Base-by-base conservation (phyloP, 1,140 invertebrate genomes). In the Oppia nitens region DNA sequence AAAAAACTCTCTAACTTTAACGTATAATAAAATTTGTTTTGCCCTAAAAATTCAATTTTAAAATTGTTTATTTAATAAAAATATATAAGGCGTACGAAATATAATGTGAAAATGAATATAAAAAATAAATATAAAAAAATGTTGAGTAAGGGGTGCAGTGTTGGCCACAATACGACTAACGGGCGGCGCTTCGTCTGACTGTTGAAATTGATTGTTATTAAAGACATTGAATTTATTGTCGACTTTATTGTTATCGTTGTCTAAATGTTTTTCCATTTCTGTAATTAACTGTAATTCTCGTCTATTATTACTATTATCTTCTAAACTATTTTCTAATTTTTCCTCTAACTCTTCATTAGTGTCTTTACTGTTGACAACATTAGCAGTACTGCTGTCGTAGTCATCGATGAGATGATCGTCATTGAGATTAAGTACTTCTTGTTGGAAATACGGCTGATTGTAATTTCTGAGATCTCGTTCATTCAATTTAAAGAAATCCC, bases 401-500 rank as follows among this genome's bases (percentile, higher is more conserved):
- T n/a, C n/a, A n/a, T n/a, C n/a, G n/a, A n/a, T n/a, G n/a, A n/a
- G n/a, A n/a, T n/a, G n/a, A 9, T 40, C 32, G 17, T 40, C 32
- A 17, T 40, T 17, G 32, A 9, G 17, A 40, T 40, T 40, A 17
- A 40, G 6, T 40, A 40, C 32, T 40, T 40, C 32, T 40, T 55
- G 17, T 32, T 40, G 17, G 47, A 3, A 55, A 21, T 24, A 40
- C 14, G 56, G 56, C 23, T 57, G 56, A 17, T n/a, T 2, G 12
- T 27, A 50, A 4, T 48, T 48, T 28, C 56, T n/a, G 12, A 57
- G 3, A 20, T 57, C 56, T 20, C 26, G 45, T 26, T 57, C 47
- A 24, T 25, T 14, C 23, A 57, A 57, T 20, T 26, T 23, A 21
- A 57, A 57, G 48, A 57, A 57, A 27, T 57, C 56, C 2, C 47